Evolutionary conservation across 2,888 invertebrate genomes (phyloP).

Genomic region (Unio delphinus): DNA sequence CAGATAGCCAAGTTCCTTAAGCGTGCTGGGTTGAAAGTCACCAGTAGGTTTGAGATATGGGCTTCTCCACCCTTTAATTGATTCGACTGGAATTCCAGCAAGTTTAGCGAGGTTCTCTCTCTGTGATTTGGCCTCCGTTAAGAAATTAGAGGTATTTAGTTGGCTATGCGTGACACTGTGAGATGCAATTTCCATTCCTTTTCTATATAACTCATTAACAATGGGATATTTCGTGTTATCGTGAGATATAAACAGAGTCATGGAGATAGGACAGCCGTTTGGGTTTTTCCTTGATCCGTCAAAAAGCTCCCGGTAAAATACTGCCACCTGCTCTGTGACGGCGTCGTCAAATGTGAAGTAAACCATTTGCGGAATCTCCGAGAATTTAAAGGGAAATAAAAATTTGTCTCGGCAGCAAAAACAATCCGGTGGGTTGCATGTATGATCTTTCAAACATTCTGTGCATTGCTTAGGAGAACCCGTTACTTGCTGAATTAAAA

Average conservation of each 20-base stretch:
- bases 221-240: constrained; percentile 99
- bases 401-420: constrained; percentile 45
- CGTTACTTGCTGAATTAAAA: no score
- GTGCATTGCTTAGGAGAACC: constrained; percentile 13
- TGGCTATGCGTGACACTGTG: constrained; percentile 59
- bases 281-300: constrained; percentile 74
- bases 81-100: constrained; percentile 68
- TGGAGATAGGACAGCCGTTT: constrained; percentile 82
- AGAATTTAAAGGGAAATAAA: constrained; percentile 30
- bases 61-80: constrained; percentile 58
- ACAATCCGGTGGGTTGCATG: constrained; percentile 44
- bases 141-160: constrained; percentile 38
- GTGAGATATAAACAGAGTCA: constrained; percentile 98
- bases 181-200: constrained; percentile 58
- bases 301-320: constrained; percentile 43
- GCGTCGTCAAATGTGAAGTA: constrained; percentile 64
- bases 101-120: constrained; percentile 63
- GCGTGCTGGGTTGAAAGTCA: constrained; percentile 42
- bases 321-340: constrained; percentile 50
- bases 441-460: constrained; percentile 29
- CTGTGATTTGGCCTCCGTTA: constrained; percentile 50
- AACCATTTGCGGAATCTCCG: constrained; percentile 60
- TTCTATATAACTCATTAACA: constrained; percentile 64
- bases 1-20: constrained; percentile 44
- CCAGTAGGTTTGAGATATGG: constrained; percentile 61